Base-by-base conservation (phyloP, 1,140 invertebrate genomes). In the Drosophila ogumai region DNA sequence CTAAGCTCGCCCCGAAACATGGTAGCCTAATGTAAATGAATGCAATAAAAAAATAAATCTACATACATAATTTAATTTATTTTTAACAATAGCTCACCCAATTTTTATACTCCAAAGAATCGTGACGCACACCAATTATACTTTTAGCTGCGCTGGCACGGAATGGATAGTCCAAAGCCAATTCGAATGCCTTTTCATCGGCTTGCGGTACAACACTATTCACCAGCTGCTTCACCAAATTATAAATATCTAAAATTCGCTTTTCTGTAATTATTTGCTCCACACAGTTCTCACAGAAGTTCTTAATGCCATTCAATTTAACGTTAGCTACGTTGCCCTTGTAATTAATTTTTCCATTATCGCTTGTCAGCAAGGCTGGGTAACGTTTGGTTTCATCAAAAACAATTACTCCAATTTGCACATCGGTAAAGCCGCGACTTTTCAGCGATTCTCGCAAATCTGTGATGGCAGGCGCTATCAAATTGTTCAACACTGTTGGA, bases 151-250 rank as follows among this genome's bases (percentile, higher is more conserved):
- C 94, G 7, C 93, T 94, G 6, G 94, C 91, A 88, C 95, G 93
- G 93, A 95, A 96, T 40, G 95, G 95, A 93, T 95, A 96, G 9
- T 93, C 75, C 5, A 94, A 81, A 5, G 94, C 94, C 74, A 94
- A 92, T 19, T 93, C 79, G 76, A 95, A 95, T 22, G 95, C 94
- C 22, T 92, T 91, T 38, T 93, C 91, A 78, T 94, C 77, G n/a
- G 90, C 78, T 80, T 91, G 88, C 0, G 91, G 85, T 3, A 80
- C 66, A 50, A 90, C 66, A 6, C 55, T 74, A 28, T 87, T 87
- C 0, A 90, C 7, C 10, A 90, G 44, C 31, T 64, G 17, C 31
- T 92, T 81, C 0, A 92, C 43, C 0, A 69, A 10, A 32, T 92
- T 73, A 44, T 92, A 91, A 15, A 92, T 36, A 0, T 90, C 77